These are phyloP conservation scores for Acridotheres tristis DNA, from an alignment of 2,797 vertebrate species.

Conservation along the genomic window DNA sequence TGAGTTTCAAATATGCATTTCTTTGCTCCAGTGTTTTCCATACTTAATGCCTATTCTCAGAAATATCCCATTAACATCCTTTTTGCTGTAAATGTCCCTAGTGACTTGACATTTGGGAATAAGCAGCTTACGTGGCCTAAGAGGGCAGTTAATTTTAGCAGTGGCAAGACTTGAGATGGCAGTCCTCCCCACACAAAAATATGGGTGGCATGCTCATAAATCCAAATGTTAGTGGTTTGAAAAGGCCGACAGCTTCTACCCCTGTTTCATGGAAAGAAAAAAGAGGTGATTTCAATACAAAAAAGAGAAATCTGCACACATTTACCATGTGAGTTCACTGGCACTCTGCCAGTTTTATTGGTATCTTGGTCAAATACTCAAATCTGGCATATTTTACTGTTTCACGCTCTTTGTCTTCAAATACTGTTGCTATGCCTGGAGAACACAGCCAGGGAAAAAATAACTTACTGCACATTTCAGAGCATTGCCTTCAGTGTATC, in stretches of 20 bases:
- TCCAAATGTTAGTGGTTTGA: slow-evolving; percentile 43
- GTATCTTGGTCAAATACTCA: slow-evolving; percentile 6
- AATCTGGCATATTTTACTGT: slow-evolving; percentile 15
- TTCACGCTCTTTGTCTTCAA: not conserved
- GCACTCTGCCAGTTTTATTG: not conserved
- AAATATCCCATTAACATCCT: slow-evolving; percentile 39
- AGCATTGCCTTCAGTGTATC: not conserved
- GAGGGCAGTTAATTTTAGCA: slow-evolving; percentile 52
- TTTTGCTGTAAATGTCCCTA: slow-evolving; percentile 11
- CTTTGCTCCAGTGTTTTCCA: not conserved
- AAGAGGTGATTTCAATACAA: slow-evolving; percentile 38
- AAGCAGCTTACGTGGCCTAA: not conserved
- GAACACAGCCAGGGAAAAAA: not conserved
- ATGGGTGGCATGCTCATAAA: slow-evolving; percentile 53
- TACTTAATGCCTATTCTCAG: slow-evolving; percentile 7
- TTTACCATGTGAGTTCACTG: not conserved
- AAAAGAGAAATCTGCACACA: slow-evolving; percentile 34
- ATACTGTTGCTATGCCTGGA: not conserved
- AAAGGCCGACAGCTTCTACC: not conserved
- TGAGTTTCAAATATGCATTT: not conserved
- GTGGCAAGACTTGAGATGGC: not conserved
- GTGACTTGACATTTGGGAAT: slow-evolving; percentile 54
- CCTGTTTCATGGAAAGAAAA: not conserved
- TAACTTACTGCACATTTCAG: not conserved
- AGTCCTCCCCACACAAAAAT: slow-evolving; percentile 22